phyloP scores from a whole-genome alignment of 2,113 vertebrate species.

The Nycticryphes semicollaris region DNA sequence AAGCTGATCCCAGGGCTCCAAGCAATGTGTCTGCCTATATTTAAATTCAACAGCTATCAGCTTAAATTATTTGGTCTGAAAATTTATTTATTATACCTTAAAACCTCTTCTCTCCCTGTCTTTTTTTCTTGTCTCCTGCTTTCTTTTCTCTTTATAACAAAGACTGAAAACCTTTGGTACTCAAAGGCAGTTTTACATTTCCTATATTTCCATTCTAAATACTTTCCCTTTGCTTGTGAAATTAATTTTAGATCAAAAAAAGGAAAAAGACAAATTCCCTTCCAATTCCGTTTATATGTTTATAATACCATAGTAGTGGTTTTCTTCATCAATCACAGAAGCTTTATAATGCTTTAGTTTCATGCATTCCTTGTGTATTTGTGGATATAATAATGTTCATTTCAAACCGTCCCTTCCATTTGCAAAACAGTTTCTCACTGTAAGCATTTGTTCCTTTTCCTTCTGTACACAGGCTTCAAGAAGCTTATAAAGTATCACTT shows the following conservation, averaged over 20 bases:
- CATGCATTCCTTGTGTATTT: not conserved
- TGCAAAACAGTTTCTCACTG: not conserved
- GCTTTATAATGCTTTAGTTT: not conserved
- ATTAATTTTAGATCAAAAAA: not conserved
- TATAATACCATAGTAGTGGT: not conserved
- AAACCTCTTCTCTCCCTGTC: not conserved
- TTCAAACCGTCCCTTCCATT: not conserved
- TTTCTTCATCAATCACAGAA: not conserved
- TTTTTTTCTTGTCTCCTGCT: not conserved
- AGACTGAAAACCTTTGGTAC: not conserved
- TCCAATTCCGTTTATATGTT: not conserved
- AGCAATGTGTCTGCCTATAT: not conserved
- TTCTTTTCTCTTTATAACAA: not conserved
- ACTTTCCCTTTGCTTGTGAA: not conserved
- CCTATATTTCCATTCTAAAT: not conserved
- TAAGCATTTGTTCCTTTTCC: not conserved
- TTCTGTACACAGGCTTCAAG: not conserved
- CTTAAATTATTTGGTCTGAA: not conserved
- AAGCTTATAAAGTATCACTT: not conserved
- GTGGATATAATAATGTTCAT: not conserved
- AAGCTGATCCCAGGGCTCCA: not conserved
- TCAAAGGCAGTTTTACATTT: not conserved
- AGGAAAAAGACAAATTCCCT: not conserved
- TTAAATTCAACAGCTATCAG: not conserved
- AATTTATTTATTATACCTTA: not conserved